Percentiles rank a stretch among this genome's conserved stretches.
Evolutionary conservation across 2,888 invertebrate genomes (phyloP).

Genomic region (Lepidocyrtinus sp.): DNA sequence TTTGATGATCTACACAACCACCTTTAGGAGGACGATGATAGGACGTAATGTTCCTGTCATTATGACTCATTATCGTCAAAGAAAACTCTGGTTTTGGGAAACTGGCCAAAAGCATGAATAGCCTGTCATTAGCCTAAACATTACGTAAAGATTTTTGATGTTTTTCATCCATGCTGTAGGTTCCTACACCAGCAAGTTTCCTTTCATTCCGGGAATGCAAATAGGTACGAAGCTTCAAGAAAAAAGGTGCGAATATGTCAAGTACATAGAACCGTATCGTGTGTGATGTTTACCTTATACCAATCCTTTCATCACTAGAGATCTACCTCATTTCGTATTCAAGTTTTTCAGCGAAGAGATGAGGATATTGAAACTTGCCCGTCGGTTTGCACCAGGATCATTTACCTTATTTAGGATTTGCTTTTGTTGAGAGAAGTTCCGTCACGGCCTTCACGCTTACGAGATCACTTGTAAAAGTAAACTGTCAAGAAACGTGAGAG

Average conservation of each 20-base stretch:
- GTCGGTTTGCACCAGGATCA: not conserved
- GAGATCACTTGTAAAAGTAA: not conserved
- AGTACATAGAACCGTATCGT: too few species aligned
- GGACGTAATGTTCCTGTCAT: constrained; percentile 38
- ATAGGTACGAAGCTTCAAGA: too few species aligned
- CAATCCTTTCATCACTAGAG: not conserved
- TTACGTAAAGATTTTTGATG: too few species aligned
- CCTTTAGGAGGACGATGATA: constrained; percentile 1
- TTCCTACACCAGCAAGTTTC: too few species aligned
- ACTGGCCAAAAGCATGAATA: constrained; percentile 41
- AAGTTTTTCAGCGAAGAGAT: not conserved
- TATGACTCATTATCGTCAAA: constrained; percentile 46
- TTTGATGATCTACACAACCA: constrained; percentile 4
- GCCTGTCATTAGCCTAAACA: not conserved
- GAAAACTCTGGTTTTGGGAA: constrained; percentile 38
- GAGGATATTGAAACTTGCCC: not conserved
- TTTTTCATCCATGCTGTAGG: not conserved
- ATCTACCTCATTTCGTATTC: not conserved
- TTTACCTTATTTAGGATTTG: too few species aligned
- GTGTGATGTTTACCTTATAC: too few species aligned
- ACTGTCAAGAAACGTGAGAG: not conserved
- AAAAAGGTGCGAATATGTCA: not conserved
- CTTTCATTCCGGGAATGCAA: not conserved
- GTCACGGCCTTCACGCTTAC: constrained; percentile 26
- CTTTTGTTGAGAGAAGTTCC: not conserved